Evolutionary conservation across 2,888 invertebrate genomes (phyloP).

Genomic region (Amitus sp.): DNA sequence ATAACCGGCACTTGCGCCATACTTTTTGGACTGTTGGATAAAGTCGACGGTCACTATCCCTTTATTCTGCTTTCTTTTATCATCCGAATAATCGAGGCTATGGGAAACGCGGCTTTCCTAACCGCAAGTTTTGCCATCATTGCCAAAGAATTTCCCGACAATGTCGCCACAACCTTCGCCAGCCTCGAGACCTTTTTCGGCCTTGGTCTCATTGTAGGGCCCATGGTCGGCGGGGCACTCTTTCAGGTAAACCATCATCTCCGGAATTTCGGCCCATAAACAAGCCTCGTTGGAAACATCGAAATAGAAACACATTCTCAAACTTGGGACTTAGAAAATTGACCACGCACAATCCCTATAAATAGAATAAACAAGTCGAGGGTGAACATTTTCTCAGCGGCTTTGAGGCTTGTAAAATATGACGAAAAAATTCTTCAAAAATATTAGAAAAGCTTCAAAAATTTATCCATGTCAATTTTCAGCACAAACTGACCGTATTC

Average conservation of each 20-base stretch:
- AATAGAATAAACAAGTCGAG: no score
- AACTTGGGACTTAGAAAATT: no score
- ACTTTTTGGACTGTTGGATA: constrained; percentile 76
- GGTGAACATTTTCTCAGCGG: no score
- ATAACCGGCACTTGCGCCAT: constrained; percentile 86
- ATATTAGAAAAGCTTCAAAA: no score
- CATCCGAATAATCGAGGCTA: constrained; percentile 83
- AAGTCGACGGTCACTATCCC: constrained; percentile 74
- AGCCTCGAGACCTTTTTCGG: constrained; percentile 90
- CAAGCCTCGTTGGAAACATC: no score
- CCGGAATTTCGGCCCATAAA: no score
- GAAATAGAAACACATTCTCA: no score
- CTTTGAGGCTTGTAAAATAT: no score
- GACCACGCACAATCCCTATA: no score
- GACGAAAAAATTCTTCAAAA: no score
- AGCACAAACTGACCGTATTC: no score
- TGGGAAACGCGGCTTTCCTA: constrained; percentile 87
- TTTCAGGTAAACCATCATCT: constrained; percentile 75
- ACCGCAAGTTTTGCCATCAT: constrained; percentile 89
- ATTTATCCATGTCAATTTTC: no score
- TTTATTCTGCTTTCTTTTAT: constrained; percentile 83
- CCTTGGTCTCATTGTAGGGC: constrained; percentile 87
- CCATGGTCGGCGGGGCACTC: constrained; percentile 87
- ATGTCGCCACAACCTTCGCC: constrained; percentile 86
- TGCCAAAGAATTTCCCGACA: constrained; percentile 87